Evolutionary conservation across 2,797 vertebrate species (phyloP), one percentile per base, ranked within the genome.

Genomic region (Parotocinclus haroldoi): DNA sequence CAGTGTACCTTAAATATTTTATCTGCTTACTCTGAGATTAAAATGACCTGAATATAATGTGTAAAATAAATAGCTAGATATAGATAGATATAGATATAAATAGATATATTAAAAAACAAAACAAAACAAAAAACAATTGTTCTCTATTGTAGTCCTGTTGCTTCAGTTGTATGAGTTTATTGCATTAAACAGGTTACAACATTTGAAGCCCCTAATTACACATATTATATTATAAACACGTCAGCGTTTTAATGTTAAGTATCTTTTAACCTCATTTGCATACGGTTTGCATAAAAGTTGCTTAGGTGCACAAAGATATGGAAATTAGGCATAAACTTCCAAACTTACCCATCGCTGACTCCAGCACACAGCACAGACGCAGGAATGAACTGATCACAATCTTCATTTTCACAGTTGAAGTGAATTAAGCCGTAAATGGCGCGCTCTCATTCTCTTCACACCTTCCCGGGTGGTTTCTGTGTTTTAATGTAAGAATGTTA

Each of bases 331-430:
- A n/a, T n/a, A 27, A 27, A 9, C 1, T 50, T 14, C 63, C 14
- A 38, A 49, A 72, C 86, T 83, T 82, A 89, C 88, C 86, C 0
- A 63, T 74, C 37, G 82, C 77, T 7, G 78, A 69, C 64, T 71
- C 56, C 64, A 85, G 60, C 18, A 78, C 71, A 58, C 78, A 79
- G 58, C 69, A 82, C 68, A 87, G 54, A 18, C 87, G 81, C 44
- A 86, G 68, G 71, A 78, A 80, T 72, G 83, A 78, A 70, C 73
- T 18, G 49, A 82, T 75, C 37, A 80, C 66, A 77, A 59, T 54
- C 66, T 73, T 81, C 87, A 88, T 88, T 79, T 83, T 88, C 72
- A 72, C 72, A 59, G 19, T 74, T 59, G 39, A 46, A 65, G 72
- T 73, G 77, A 79, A 66, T 67, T 82, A 73, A 81, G 61, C 63